Conservation (phyloP, 2,888 invertebrate species). For the Trisateles emortualis region DNA sequence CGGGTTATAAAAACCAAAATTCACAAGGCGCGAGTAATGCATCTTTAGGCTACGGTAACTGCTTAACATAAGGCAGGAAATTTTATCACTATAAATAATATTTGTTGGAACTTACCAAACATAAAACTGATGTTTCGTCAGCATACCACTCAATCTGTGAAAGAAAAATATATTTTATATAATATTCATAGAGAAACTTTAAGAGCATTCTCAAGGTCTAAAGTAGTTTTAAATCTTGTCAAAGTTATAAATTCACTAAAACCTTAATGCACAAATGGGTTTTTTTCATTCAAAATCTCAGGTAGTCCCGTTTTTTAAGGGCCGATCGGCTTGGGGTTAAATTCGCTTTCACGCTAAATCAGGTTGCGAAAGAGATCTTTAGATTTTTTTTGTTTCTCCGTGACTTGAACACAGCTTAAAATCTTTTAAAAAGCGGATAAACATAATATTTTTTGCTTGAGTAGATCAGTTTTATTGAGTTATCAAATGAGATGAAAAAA, state of each 20-base stretch:
- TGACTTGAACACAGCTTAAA: constrained; percentile 62
- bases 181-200: neutral
- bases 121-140: constrained; percentile 10
- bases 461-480: constrained; percentile 57
- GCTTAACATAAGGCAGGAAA: too few relatives aligned
- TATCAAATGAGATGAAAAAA: constrained; percentile 43
- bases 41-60: too few relatives aligned
- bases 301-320: constrained; percentile 67
- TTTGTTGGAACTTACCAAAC: constrained; percentile 29
- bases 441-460: constrained; percentile 51
- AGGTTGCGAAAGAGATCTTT: constrained; percentile 66
- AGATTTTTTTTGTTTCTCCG: constrained; percentile 60
- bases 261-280: constrained; percentile 60
- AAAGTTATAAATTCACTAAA: constrained; percentile 50
- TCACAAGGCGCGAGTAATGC: too few relatives aligned
- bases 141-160: constrained; percentile 31
- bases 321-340: constrained; percentile 64
- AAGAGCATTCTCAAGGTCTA: neutral
- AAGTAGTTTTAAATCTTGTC: constrained; percentile 18
- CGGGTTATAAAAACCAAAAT: too few relatives aligned
- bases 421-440: constrained; percentile 57
- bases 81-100: too few relatives aligned
- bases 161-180: constrained; percentile 12
- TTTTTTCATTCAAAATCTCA: constrained; percentile 51
- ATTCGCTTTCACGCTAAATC: constrained; percentile 79